Percentiles rank a stretch among this genome's conserved stretches.
Conservation (phyloP, 2,113 vertebrate species). For the Pachyramphus minor region DNA sequence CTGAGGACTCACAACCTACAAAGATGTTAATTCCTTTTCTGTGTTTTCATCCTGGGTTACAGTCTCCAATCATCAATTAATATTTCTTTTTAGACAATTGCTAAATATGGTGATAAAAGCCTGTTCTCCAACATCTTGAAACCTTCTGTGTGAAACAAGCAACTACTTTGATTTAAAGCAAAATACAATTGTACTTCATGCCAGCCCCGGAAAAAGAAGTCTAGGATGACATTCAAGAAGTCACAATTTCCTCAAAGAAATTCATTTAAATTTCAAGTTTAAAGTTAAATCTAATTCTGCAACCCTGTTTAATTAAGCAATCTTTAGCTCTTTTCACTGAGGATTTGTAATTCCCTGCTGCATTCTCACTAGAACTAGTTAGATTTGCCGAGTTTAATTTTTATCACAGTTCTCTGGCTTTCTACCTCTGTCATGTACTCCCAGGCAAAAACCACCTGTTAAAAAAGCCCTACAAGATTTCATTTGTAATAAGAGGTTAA, state of each 20-base stretch:
- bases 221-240: slow-evolving; percentile 59
- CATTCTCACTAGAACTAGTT: slow-evolving; percentile 52
- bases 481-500: slow-evolving; percentile 64
- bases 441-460: slow-evolving; percentile 62
- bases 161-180: slow-evolving; percentile 35
- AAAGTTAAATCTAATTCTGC: slow-evolving; percentile 70
- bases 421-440: slow-evolving; percentile 56
- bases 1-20: background rate
- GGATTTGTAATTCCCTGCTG: slow-evolving; percentile 61
- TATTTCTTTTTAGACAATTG: background rate
- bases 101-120: background rate
- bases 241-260: slow-evolving; percentile 48
- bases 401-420: slow-evolving; percentile 60
- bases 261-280: slow-evolving; percentile 66
- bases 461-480: slow-evolving; percentile 61
- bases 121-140: background rate
- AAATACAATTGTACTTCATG: slow-evolving; percentile 46
- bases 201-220: background rate
- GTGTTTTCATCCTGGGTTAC: background rate
- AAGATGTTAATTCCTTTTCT: background rate
- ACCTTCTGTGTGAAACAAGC: slow-evolving; percentile 11
- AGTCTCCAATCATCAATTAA: background rate
- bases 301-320: slow-evolving; percentile 74
- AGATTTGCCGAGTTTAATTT: slow-evolving; percentile 69
- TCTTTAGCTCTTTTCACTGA: slow-evolving; percentile 62